Percentiles rank a stretch among this genome's conserved stretches.
Evolutionary conservation across 2,797 vertebrate species (phyloP).

Genomic region (Spondyliosoma cantharus): DNA sequence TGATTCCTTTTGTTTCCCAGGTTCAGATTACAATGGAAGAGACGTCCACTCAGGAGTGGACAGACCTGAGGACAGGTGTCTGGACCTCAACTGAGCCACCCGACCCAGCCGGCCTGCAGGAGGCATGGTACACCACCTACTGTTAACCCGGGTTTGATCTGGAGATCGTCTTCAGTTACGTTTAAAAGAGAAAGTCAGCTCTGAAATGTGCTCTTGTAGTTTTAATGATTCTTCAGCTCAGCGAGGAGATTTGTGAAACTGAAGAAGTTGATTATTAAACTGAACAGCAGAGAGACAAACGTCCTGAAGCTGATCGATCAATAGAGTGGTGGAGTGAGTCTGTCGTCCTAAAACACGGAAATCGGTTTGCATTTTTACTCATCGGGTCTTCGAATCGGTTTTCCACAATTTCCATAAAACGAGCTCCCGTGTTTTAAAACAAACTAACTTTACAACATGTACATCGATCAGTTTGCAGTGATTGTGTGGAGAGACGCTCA

Average conservation of each 20-base stretch:
- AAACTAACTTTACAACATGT: no score
- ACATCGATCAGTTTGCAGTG: no score
- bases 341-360: no score
- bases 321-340: neutral
- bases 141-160: neutral
- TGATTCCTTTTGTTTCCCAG: constrained; percentile 16
- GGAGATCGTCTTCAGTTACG: neutral
- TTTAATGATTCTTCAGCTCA: neutral
- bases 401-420: no score
- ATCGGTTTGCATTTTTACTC: no score
- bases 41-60: constrained; percentile 32
- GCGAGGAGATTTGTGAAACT: neutral
- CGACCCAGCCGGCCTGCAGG: constrained; percentile 31
- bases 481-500: no score
- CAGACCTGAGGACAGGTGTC: constrained; percentile 35
- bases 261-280: neutral
- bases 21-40: constrained; percentile 50
- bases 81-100: constrained; percentile 68
- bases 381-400: no score
- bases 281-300: neutral
- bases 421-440: no score
- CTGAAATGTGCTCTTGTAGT: neutral
- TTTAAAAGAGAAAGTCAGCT: neutral
- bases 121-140: constrained; percentile 39
- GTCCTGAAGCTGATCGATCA: neutral